Percentiles rank a stretch among this genome's conserved stretches.
Conservation (phyloP, 2,113 vertebrate species). For the Lates calcarifer region DNA sequence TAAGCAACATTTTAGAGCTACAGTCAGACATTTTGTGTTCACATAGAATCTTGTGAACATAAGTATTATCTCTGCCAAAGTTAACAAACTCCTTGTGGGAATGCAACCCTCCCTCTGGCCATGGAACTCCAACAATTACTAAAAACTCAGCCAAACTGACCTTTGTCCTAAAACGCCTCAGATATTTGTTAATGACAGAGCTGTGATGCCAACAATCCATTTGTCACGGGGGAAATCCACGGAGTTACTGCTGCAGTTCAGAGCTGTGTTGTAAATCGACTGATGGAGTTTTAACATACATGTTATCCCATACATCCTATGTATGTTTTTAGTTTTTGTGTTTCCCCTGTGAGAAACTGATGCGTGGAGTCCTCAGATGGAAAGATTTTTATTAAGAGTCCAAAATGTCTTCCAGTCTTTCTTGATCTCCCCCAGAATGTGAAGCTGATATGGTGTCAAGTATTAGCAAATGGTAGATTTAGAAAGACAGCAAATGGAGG, state of each 20-base stretch:
- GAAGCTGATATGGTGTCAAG: slow-evolving; percentile 72
- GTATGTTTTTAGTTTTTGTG: neutral
- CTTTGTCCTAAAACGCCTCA: slow-evolving; percentile 35
- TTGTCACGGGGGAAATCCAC: neutral
- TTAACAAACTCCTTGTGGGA: slow-evolving; percentile 13
- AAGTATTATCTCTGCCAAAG: neutral
- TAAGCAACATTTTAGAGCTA: neutral
- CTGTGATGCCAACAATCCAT: slow-evolving; percentile 27
- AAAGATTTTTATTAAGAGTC: slow-evolving; percentile 1
- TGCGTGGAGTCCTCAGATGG: neutral
- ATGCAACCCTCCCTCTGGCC: slow-evolving; percentile 8
- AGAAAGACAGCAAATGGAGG: slow-evolving; percentile 70
- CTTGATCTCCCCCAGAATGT: slow-evolving; percentile 41
- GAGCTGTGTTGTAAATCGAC: neutral
- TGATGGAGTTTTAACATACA: too few species aligned
- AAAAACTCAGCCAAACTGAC: slow-evolving; percentile 13
- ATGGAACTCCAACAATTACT: slow-evolving; percentile 5
- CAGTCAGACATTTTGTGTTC: neutral
- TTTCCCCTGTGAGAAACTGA: slow-evolving; percentile 1
- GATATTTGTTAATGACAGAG: slow-evolving; percentile 42
- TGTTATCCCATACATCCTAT: too few species aligned
- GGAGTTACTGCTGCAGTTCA: neutral
- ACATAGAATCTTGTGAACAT: neutral
- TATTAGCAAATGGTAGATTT: slow-evolving; percentile 77
- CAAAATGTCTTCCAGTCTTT: slow-evolving; percentile 25